These are phyloP conservation scores for Caloenas nicobarica DNA, from an alignment of 2,113 vertebrate species.

Conservation along the genomic window DNA sequence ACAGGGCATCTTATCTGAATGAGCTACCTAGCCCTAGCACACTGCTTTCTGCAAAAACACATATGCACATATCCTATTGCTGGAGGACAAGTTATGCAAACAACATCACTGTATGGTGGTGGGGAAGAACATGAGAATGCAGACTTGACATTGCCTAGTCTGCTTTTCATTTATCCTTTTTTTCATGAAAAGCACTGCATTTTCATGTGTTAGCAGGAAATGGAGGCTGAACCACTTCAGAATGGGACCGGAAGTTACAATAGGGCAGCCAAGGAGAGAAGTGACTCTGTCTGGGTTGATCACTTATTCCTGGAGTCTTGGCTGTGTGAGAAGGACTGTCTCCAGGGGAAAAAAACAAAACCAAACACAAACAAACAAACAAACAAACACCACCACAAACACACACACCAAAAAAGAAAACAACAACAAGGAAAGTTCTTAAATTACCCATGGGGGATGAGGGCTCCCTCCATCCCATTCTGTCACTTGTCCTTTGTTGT, in stretches of 20 bases:
- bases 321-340: neutral
- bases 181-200: neutral
- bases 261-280: accelerated
- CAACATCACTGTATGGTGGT: neutral
- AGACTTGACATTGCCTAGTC: neutral
- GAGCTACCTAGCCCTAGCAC: neutral
- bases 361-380: too few relatives aligned
- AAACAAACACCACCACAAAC: neutral
- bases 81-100: neutral
- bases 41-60: neutral
- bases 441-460: accelerated
- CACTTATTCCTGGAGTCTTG: neutral
- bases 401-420: neutral
- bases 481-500: neutral
- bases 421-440: neutral
- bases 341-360: neutral
- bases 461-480: accelerated
- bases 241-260: neutral
- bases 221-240: neutral
- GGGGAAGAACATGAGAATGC: neutral
- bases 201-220: neutral
- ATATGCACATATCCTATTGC: neutral
- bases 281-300: neutral
- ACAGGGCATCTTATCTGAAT: neutral
- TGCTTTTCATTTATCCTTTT: neutral